A percentile compares a stretch with the other conserved stretches of the same genome.
These are phyloP conservation scores for Musca vetustissima DNA, from an alignment of 1,140 invertebrate species.

Conservation along the genomic window DNA sequence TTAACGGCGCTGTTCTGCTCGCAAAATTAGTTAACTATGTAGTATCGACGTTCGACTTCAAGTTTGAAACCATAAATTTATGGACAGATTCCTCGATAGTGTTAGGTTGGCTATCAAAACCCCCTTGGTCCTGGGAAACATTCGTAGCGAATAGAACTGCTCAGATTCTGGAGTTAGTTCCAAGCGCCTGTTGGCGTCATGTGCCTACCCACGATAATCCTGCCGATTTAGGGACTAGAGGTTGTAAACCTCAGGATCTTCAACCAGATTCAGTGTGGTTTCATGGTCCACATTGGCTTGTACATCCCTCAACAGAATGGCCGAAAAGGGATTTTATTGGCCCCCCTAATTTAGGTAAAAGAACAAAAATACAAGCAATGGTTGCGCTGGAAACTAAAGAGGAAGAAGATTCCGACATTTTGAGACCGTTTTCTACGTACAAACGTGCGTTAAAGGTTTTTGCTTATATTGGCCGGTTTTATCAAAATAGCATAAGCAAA, in stretches of 20 bases:
- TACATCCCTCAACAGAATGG: background rate
- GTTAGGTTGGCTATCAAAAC: slow-evolving; percentile 3
- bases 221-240: background rate
- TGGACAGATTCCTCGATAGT: slow-evolving; percentile 3
- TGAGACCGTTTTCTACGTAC: no score
- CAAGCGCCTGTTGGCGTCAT: slow-evolving; percentile 9
- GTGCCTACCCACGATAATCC: background rate
- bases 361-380: no score
- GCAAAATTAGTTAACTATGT: background rate
- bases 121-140: background rate
- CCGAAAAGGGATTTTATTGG: no score
- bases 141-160: background rate
- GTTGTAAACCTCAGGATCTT: background rate
- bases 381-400: no score
- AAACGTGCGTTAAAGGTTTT: no score
- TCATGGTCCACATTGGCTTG: slow-evolving; percentile 2
- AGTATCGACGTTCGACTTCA: background rate
- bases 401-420: no score
- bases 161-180: background rate
- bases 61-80: background rate
- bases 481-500: no score
- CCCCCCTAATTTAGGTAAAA: no score
- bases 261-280: background rate
- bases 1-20: background rate
- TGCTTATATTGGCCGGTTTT: no score